These are phyloP conservation scores for Polydesmus complanatus DNA, from an alignment of 2,888 invertebrate genomes.

Conservation along the genomic window DNA sequence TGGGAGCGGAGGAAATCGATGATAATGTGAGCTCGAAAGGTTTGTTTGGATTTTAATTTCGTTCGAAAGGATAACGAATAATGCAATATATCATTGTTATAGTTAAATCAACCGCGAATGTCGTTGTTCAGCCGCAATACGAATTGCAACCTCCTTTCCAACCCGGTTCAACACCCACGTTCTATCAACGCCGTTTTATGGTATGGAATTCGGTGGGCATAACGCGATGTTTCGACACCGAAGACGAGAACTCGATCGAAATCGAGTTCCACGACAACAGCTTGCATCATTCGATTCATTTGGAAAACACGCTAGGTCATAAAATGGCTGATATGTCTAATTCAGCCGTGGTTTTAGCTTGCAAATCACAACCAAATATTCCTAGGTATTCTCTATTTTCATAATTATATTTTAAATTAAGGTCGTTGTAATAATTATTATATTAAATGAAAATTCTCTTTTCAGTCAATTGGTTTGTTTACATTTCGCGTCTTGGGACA, in stretches of 20 bases:
- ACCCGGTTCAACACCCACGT: constrained; percentile 70
- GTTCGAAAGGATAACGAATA: too few species aligned
- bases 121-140: neutral
- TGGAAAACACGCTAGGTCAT: constrained; percentile 72
- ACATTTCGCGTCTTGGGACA: constrained; percentile 48
- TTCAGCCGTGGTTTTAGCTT: constrained; percentile 62
- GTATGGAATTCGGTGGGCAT: constrained; percentile 90
- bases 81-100: too few species aligned
- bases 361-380: constrained; percentile 28
- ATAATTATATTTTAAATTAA: neutral
- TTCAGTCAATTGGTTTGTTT: constrained; percentile 58
- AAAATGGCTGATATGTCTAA: constrained; percentile 74
- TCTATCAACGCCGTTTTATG: constrained; percentile 66
- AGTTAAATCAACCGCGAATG: too few species aligned
- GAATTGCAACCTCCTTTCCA: constrained; percentile 69
- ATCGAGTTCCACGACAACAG: constrained; percentile 89
- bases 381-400: neutral
- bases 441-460: constrained; percentile 28
- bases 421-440: neutral
- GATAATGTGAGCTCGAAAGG: too few species aligned
- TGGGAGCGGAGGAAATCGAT: neutral
- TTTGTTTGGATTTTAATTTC: too few species aligned
- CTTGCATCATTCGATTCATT: constrained; percentile 75
- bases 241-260: constrained; percentile 64
- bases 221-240: constrained; percentile 60